Base-by-base conservation (phyloP, 2,888 invertebrate genomes). In the Adelognathus sp. region DNA sequence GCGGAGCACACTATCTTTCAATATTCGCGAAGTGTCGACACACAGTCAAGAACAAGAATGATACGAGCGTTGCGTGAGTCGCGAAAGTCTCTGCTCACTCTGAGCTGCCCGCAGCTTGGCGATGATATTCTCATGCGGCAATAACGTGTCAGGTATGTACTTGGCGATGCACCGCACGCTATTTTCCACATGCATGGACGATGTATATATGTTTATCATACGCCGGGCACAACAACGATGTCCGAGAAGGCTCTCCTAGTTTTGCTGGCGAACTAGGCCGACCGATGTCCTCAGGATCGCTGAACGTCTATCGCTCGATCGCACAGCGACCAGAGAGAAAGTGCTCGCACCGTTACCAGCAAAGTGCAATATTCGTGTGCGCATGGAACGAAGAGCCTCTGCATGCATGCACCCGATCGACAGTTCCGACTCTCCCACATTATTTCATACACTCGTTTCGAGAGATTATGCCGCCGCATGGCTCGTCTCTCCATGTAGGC, bases 1-100 rank as follows among this genome's bases (percentile, higher is more conserved):
- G 63, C 50, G 29, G 70, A 70, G 63, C 58, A 50, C 46, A 70
- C 63, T 29, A 24, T 56, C 54, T 61, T 24, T 24, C 41, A 11
- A 50, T 21, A 50, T 50, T 50, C 11, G 46, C 21, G 24, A 24
- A 9, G 46, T 11, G 39, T 39, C 39, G 39, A 39, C 14, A 39
- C 46, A 50, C n/a, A 11, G 3, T 24, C 39, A 29, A 41, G 16
- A 46, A 29, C 66, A 66, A 29, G 58, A 18, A 50, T 6, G 52
- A 61, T 52, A 67, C 66, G 70, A 69, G 56, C 76, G 63, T 69
- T 76, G 76, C 76, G 76, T 76, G 70, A 63, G 63, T 76, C 76
- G 41, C 70, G 70, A 70, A 76, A 76, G 70, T 76, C 36, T 50
- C 46, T 50, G 46, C 46, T 50, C 58, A 63, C 54, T 63, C 56